Evolutionary conservation across 30 jellyfish, hydroid and myxozoan genomes (phyloP).

Genomic region (Hydractinia echinata): DNA sequence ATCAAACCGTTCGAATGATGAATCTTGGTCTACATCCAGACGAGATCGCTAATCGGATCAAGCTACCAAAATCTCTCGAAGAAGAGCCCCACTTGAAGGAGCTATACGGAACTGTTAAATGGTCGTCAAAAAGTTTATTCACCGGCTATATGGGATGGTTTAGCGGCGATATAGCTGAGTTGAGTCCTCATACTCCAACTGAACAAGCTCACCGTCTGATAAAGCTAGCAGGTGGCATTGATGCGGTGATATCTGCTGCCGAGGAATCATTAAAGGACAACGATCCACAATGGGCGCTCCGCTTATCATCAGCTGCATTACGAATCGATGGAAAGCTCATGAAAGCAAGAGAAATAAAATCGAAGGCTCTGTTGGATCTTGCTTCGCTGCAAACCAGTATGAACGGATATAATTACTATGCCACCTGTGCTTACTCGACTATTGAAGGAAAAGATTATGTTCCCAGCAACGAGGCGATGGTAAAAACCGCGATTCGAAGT

Average conservation of each 20-base stretch:
- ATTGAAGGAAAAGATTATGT: neutral
- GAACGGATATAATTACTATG: constrained; percentile 11
- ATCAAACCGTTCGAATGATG: constrained; percentile 26
- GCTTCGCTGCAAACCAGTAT: constrained; percentile 15
- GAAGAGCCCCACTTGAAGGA: neutral
- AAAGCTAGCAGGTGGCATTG: constrained; percentile 17
- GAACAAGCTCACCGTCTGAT: constrained; percentile 16
- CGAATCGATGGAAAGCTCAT: neutral
- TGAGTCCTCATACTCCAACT: neutral
- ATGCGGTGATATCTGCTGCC: neutral
- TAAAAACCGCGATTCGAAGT: neutral
- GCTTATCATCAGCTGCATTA: neutral
- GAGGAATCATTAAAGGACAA: neutral
- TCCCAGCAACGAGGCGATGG: neutral
- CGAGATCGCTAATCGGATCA: constrained; percentile 10
- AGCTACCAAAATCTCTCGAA: neutral
- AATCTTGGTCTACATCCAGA: constrained; percentile 21
- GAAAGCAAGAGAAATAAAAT: constrained; percentile 16
- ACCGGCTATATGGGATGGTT: constrained; percentile 30
- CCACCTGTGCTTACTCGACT: neutral
- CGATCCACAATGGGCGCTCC: constrained; percentile 22
- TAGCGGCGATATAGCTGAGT: constrained; percentile 26
- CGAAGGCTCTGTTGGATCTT: neutral
- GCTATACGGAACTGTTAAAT: constrained; percentile 17
- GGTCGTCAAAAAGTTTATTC: constrained; percentile 19